A percentile compares a stretch with the other conserved stretches of the same genome.
phyloP scores from a whole-genome alignment of 2,113 vertebrate genomes.

The Pelecanus crispus region DNA sequence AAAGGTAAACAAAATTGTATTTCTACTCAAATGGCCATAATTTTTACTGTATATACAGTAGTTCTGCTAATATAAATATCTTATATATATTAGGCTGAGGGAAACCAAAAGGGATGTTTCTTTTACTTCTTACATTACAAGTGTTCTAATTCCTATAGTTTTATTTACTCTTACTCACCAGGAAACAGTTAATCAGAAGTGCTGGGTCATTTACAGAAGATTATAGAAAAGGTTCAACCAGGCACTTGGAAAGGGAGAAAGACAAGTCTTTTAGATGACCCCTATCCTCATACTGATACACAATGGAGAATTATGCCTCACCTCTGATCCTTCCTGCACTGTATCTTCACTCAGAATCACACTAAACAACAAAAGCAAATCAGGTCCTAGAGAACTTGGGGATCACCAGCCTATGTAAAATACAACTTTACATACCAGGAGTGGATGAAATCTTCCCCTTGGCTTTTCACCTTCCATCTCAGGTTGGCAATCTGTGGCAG shows the following conservation, averaged over 20 bases:
- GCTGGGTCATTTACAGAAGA: not conserved
- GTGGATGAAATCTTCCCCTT: not conserved
- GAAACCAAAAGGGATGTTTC: not conserved
- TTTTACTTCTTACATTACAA: not conserved
- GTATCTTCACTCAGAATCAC: not conserved
- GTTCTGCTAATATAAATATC: not conserved
- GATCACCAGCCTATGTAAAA: not conserved
- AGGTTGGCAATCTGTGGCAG: not conserved
- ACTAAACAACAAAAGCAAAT: not conserved
- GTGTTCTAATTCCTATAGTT: not conserved
- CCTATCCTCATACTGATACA: not conserved
- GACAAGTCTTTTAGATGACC: not conserved
- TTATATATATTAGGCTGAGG: not conserved
- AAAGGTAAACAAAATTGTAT: not conserved
- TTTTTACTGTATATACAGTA: slow-evolving; percentile 13
- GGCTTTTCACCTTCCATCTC: not conserved
- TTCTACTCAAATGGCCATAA: not conserved
- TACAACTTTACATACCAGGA: not conserved
- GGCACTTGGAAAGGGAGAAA: not conserved
- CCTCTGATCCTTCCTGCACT: not conserved
- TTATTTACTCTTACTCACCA: not conserved
- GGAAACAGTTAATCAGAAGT: not conserved
- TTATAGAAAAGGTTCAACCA: not conserved
- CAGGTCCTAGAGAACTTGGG: not conserved
- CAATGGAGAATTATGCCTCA: not conserved